Evolutionary conservation across 2,888 invertebrate genomes (phyloP).

Genomic region (Anoplius nigerrimus): DNA sequence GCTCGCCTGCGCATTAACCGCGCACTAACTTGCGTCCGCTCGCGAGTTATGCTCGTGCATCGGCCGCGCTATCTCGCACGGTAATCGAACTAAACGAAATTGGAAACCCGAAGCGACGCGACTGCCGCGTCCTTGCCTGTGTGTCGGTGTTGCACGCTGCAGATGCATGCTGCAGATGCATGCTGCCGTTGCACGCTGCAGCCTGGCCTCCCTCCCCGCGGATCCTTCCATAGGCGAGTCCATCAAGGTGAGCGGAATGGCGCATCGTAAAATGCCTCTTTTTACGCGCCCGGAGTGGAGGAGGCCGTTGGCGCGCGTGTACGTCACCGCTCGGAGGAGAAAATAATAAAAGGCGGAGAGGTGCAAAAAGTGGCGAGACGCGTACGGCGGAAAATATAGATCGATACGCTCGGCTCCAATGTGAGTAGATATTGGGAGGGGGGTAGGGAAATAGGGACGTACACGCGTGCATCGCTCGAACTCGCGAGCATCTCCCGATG

Average conservation of each 20-base stretch:
- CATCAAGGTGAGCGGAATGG: constrained; percentile 33
- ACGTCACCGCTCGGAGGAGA: not conserved
- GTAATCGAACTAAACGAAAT: constrained; percentile 34
- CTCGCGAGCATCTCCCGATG: too few relatives aligned
- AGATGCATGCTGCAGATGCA: too few relatives aligned
- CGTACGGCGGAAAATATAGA: not conserved
- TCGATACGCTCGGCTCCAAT: too few relatives aligned
- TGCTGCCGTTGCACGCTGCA: too few relatives aligned
- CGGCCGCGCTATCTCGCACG: constrained; percentile 23
- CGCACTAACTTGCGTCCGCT: not conserved
- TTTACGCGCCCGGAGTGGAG: constrained; percentile 12
- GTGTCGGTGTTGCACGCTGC: too few relatives aligned
- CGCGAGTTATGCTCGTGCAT: constrained; percentile 2
- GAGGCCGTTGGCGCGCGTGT: not conserved
- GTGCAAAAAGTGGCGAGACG: not conserved
- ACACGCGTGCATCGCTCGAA: too few relatives aligned
- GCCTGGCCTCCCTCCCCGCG: too few relatives aligned
- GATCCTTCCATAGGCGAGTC: constrained; percentile 7
- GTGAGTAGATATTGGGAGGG: too few relatives aligned
- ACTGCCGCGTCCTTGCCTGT: constrained; percentile 11
- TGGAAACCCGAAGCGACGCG: constrained; percentile 32
- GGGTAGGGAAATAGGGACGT: too few relatives aligned
- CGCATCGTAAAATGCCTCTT: constrained; percentile 32
- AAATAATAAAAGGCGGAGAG: constrained; percentile 1
- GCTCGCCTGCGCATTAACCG: not conserved